Percentiles rank a stretch among this genome's conserved stretches.
Evolutionary conservation across 1,140 invertebrate species (phyloP).

Genomic region (Drosophila watanabei): DNA sequence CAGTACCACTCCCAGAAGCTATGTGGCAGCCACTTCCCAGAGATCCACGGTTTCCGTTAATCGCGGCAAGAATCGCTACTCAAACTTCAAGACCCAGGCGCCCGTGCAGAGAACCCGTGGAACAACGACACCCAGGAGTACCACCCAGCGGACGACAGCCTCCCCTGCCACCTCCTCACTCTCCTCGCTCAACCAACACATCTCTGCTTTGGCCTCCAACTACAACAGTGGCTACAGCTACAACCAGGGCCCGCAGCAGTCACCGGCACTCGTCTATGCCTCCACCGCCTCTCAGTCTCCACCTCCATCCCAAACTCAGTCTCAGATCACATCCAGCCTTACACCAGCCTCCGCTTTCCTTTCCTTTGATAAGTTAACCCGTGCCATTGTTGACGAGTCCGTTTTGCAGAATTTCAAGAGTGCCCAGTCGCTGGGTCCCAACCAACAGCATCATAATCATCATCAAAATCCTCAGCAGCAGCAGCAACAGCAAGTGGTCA

Average conservation of each 20-base stretch:
- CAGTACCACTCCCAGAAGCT: constrained; percentile 18
- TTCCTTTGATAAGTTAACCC: constrained; percentile 80
- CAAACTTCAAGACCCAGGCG: constrained; percentile 55
- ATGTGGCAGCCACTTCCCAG: constrained; percentile 7
- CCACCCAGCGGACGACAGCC: constrained; percentile 45
- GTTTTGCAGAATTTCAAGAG: constrained; percentile 83
- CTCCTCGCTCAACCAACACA: constrained; percentile 63
- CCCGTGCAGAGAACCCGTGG: constrained; percentile 63
- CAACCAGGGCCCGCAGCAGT: constrained; percentile 32
- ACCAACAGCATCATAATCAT: constrained; percentile 8
- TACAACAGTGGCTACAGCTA: constrained; percentile 63
- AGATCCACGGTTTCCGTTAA: constrained; percentile 9
- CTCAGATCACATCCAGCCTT: constrained; percentile 57
- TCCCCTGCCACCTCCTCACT: constrained; percentile 43
- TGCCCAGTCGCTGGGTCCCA: constrained; percentile 35
- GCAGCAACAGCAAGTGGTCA: constrained; percentile 20
- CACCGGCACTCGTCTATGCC: constrained; percentile 36
- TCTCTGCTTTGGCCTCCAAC: constrained; percentile 61
- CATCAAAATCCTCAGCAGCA: constrained; percentile 8
- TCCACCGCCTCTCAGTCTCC: constrained; percentile 25
- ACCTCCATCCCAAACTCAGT: constrained; percentile 21
- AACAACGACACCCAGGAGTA: constrained; percentile 49
- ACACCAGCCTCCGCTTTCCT: constrained; percentile 66
- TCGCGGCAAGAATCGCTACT: constrained; percentile 67
- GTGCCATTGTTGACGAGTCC: constrained; percentile 83